Conservation (phyloP, 2,888 invertebrate genomes). For the Synergus laeviventris region DNA sequence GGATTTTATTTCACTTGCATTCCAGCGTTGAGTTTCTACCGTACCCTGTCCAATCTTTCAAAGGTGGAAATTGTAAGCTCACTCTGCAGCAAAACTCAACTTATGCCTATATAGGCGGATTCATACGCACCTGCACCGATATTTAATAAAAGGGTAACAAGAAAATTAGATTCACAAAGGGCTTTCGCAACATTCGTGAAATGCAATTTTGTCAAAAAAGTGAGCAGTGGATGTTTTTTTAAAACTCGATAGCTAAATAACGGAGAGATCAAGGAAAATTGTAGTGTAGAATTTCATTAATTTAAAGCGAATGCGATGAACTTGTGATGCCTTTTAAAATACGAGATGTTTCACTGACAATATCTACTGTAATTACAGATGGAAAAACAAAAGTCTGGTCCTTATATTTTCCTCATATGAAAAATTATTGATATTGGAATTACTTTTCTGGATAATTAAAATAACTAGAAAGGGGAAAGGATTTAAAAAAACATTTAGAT, state of each 20-base stretch:
- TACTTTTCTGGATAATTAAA: too few relatives aligned
- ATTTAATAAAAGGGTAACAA: slow-evolving; percentile 38
- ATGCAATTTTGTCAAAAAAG: slow-evolving; percentile 21
- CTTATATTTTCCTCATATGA: too few relatives aligned
- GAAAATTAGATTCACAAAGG: slow-evolving; percentile 34
- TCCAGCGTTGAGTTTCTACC: slow-evolving; percentile 26
- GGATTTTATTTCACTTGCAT: slow-evolving; percentile 34
- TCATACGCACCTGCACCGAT: slow-evolving; percentile 42
- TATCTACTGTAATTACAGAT: background rate
- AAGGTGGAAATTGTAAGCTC: slow-evolving; percentile 6
- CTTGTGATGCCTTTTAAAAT: slow-evolving; percentile 5
- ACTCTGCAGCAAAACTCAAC: slow-evolving; percentile 36
- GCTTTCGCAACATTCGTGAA: slow-evolving; percentile 14
- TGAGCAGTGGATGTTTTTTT: background rate
- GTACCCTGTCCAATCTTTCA: background rate
- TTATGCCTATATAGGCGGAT: slow-evolving; percentile 46
- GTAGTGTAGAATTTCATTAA: slow-evolving; percentile 33
- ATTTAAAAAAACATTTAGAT: too few relatives aligned
- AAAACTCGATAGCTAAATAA: slow-evolving; percentile 14
- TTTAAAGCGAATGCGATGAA: slow-evolving; percentile 16
- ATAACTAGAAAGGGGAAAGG: too few relatives aligned
- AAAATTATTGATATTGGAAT: too few relatives aligned
- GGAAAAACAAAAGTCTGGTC: background rate
- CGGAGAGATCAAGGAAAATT: slow-evolving; percentile 33
- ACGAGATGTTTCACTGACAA: background rate